Conservation (phyloP, 2,113 vertebrate species). For the Sinocyclocheilus grahami region DNA sequence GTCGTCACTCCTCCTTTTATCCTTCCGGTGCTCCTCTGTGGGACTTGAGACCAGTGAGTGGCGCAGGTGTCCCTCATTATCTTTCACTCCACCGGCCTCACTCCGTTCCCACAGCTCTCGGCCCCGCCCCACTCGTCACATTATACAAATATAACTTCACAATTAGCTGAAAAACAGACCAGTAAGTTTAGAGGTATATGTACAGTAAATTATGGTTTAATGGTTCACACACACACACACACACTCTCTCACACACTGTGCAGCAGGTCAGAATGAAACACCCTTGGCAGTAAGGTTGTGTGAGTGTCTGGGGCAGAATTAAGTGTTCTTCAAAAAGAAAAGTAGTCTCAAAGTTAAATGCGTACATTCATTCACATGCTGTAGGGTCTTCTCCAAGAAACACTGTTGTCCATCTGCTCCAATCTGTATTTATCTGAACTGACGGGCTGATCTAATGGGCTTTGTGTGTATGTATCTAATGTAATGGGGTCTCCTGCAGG, state of each 20-base stretch:
- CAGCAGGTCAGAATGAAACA: slow-evolving; percentile 20
- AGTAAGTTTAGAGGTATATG: neutral
- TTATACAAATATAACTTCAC: neutral
- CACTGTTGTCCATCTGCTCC: neutral
- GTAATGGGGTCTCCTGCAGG: slow-evolving; percentile 69
- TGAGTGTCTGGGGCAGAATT: slow-evolving; percentile 34
- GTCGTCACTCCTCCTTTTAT: no score
- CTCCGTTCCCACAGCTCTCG: no score
- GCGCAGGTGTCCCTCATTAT: no score
- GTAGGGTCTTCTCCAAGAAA: neutral
- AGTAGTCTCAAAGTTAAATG: neutral
- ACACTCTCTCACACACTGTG: neutral
- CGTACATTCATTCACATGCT: neutral
- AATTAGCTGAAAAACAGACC: neutral
- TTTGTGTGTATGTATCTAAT: slow-evolving; percentile 36
- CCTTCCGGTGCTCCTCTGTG: no score
- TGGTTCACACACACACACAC: neutral
- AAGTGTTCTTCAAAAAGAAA: neutral
- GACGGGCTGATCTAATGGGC: neutral
- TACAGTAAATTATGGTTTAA: neutral
- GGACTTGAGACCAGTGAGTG: no score
- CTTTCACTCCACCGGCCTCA: no score
- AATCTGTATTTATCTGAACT: slow-evolving; percentile 9
- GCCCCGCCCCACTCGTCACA: no score
- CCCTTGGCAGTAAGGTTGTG: slow-evolving; percentile 39